These are phyloP conservation scores for Microplitis demolitor DNA, from an alignment of 1,140 invertebrate genomes.

Conservation along the genomic window DNA sequence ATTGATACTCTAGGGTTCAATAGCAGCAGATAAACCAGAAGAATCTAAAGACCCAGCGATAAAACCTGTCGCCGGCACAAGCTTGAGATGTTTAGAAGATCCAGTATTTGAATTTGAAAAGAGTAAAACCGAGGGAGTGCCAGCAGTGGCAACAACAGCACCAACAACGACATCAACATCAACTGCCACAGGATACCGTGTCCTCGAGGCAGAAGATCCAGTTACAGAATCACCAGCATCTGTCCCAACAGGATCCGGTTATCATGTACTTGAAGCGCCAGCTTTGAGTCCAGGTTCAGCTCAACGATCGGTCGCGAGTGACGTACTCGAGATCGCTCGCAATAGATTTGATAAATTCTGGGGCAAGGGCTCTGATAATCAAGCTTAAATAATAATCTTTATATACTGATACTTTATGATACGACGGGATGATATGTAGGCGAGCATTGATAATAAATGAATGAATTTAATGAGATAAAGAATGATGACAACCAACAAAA, in stretches of 20 bases:
- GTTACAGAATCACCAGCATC: conserved; percentile 3
- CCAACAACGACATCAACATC: conserved; percentile 25
- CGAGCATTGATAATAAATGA: not conserved
- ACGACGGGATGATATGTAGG: not conserved
- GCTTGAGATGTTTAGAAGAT: conserved; percentile 63
- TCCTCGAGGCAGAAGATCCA: conserved; percentile 42
- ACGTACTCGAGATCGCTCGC: conserved; percentile 80
- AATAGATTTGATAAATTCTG: conserved; percentile 87
- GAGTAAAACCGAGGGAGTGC: conserved; percentile 32
- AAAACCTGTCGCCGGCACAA: conserved; percentile 60
- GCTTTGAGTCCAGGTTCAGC: conserved; percentile 48
- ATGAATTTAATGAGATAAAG: not conserved
- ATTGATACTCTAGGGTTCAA: conserved; percentile 12
- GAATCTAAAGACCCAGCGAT: conserved; percentile 29
- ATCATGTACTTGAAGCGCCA: conserved; percentile 60
- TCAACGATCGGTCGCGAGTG: conserved; percentile 68
- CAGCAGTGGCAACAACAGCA: conserved; percentile 8
- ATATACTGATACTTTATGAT: not conserved
- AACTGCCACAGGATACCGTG: conserved; percentile 36
- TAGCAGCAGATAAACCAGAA: conserved; percentile 1
- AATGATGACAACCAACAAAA: not conserved
- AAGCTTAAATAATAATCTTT: conserved; percentile 31
- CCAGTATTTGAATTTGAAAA: conserved; percentile 62
- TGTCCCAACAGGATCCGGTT: conserved; percentile 30
- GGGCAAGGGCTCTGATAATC: conserved; percentile 65